Evolutionary conservation across 2,888 invertebrate species (phyloP), one percentile per base, ranked within the genome.

Genomic region (Laspeyria flexula): DNA sequence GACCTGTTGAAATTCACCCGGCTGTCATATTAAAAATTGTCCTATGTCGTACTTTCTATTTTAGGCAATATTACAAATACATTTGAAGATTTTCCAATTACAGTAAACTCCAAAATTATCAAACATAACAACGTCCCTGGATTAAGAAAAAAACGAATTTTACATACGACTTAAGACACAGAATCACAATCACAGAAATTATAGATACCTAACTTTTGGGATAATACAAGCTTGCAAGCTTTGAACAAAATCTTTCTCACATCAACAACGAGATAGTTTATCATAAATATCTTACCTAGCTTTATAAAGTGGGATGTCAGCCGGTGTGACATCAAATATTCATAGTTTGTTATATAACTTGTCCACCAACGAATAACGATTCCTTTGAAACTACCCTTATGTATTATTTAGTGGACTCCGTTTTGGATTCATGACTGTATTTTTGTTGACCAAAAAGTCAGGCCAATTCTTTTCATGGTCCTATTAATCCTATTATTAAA

Each of bases 291-390:
- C 23, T 21, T 10, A 5, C 21, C 11, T 37, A 21, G 21, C 21
- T 21, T 37, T 37, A 12, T 16, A 37, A 35, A 37, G 12, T 12
- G 34, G 1, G 37, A 37, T 18, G 18, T 21, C 21, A 21, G n/a
- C 10, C n/a, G 2, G 21, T 16, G 1, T 23, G 1, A 23, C 21
- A 11, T 23, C 3, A 37, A 18, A 21, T 37, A 37, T 37, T 37
- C 37, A 37, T 23, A 37, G 37, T 37, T 37, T 37, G 21, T 7
- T 16, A 21, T 34, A n/a, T 34, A 37, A 35, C 11, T 12, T 23
- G 21, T 37, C 21, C 11, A n/a, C 3, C 9, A 23, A 12, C 21
- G 37, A 37, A 37, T 16, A 34, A 2, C 4, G 9, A 2, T 37
- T 18, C 21, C 37, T 37, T 37, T 11, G 21, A n/a, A 11, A 6